Evolutionary conservation across 2,888 invertebrate genomes (phyloP), one percentile per base, ranked within the genome.

Genomic region (Hypomecis atomaria): DNA sequence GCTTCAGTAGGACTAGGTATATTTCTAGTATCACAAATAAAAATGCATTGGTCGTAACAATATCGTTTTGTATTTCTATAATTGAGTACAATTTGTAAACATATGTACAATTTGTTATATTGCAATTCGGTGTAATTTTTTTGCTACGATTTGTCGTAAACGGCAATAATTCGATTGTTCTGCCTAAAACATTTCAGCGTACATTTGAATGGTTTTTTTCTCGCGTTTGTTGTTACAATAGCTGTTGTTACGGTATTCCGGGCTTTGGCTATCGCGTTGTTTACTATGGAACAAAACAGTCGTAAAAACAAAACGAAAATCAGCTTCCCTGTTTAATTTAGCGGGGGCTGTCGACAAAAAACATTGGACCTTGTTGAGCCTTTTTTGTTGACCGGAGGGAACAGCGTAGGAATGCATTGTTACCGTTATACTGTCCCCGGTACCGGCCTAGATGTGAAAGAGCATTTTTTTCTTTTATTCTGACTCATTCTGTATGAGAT

Each of bases 281-380:
- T 73, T 77, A 77, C 78, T 78, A 78, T 78, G 76, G 78, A 82
- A 83, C 83, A 84, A 86, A 88, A 84, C 81, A 78, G 79, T 65
- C 67, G 71, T 67, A 76, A 76, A 78, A 74, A 76, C 78, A 79
- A 81, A 86, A 87, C 86, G 82, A 86, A 89, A 89, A 88, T 88
- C 85, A 83, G 85, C 87, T 85, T 82, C 85, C 85, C 84, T 88
- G 89, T 91, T 90, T 90, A 90, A 92, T 91, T 92, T 92, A 88
- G 89, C 89, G 85, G 83, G 85, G 86, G 85, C 79, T 84, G 87
- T 86, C 81, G 82, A 85, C 89, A 90, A 91, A 90, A 90, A 91
- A 85, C 84, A 84, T 81, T 82, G 81, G 85, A 79, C 82, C 82
- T 81, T 77, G 86, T 82, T 84, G 82, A 82, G 81, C 81, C 82